Conservation (phyloP, 2,797 vertebrate species). For the Petrocephalus sullivani region DNA sequence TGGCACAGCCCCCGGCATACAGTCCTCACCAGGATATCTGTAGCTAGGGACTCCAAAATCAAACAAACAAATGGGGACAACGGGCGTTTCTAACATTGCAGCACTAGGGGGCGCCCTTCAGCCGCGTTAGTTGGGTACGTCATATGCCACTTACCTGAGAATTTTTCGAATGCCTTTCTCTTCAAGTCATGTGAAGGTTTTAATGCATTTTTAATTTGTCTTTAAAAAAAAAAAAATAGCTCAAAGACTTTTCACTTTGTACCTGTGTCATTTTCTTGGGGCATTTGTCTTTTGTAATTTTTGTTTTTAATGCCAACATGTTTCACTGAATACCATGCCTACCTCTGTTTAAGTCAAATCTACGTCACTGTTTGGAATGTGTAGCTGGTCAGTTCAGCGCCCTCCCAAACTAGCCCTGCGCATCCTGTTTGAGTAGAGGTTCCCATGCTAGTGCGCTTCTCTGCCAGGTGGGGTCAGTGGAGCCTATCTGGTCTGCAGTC, state of each 20-base stretch:
- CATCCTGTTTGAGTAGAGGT: neutral
- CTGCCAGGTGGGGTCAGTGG: neutral
- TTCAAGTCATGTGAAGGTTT: neutral
- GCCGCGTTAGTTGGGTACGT: neutral
- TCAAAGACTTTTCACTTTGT: neutral
- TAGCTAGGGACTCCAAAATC: neutral
- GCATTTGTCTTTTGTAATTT: conserved; percentile 48
- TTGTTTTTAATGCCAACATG: conserved; percentile 50
- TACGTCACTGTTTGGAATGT: neutral
- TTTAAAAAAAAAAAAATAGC: neutral
- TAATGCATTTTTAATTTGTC: neutral
- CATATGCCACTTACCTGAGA: neutral
- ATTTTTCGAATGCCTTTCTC: neutral
- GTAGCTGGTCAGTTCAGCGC: neutral
- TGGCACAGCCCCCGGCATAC: neutral
- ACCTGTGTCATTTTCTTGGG: conserved; percentile 53
- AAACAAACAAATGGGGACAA: neutral
- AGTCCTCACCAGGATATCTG: neutral
- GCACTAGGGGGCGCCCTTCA: neutral
- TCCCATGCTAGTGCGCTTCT: neutral
- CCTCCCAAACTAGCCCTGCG: neutral
- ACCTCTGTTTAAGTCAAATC: neutral
- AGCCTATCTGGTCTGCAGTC: neutral
- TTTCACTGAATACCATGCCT: conserved; percentile 40
- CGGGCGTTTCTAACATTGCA: neutral